Evolutionary conservation across 1,140 invertebrate species (phyloP), one percentile per base, ranked within the genome.

Genomic region (Eumaeus atala): DNA sequence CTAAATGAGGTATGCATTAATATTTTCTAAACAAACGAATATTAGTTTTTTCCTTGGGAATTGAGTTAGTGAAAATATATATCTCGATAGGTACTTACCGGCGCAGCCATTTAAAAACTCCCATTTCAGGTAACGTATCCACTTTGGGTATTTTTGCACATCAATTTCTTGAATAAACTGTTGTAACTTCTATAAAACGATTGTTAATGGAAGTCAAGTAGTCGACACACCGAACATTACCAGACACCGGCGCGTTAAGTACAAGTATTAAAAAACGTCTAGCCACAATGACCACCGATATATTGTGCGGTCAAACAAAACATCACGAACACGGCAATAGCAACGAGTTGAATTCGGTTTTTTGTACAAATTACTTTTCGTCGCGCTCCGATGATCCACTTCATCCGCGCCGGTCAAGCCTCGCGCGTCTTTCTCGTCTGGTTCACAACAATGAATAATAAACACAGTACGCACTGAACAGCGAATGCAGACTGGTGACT

Each of bases 301-400:
- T 83, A 84, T 81, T 84, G 78, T 83, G 80, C 77, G 84, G 80
- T 87, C 83, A 80, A 79, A 84, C 83, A 86, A 84, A 84, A 86
- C 79, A 84, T 84, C 74, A 84, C 77, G 83, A 80, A 82, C 79
- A 75, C 77, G 71, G 66, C 71, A 77, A 77, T 86, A 72, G 79
- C 83, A 83, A 84, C 81, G 73, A 83, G 75, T 71, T 84, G 80
- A 84, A 84, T 84, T 87, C 74, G 61, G 77, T 84, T 87, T 87
- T 85, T 87, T 87, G 74, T 84, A 78, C 80, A 84, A 87, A 87
- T 87, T 84, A 82, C 84, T 84, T 84, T 84, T 87, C 78, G 81
- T 87, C 70, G 79, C 81, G 84, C 77, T 84, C 74, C 74, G 79
- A 62, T 84, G 81, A 78, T 74, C 76, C 74, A 83, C 83, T 84